A percentile compares a stretch with the other conserved stretches of the same genome.
Conservation (phyloP, 2,888 invertebrate genomes). For the Drosophila bunnanda region DNA sequence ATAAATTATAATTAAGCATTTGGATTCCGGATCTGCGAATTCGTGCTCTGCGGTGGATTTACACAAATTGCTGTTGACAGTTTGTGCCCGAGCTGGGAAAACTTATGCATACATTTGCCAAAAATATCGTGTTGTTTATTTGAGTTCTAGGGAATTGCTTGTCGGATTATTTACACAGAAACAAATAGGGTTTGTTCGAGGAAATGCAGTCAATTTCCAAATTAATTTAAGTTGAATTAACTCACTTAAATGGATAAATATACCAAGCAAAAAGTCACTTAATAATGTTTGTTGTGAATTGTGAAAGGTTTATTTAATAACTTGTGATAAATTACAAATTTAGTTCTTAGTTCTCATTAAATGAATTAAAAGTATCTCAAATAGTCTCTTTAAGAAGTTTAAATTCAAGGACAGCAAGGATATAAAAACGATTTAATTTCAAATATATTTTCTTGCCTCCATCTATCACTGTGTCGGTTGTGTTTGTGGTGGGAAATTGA, state of each 20-base stretch:
- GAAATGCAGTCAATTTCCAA: no score
- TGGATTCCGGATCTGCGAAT: slow-evolving; percentile 1
- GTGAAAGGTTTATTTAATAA: not conserved
- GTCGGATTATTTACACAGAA: slow-evolving; percentile 16
- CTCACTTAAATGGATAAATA: not conserved
- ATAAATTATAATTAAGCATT: slow-evolving; percentile 44
- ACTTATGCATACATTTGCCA: slow-evolving; percentile 34
- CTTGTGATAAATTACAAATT: no score
- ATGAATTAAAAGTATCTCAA: not conserved
- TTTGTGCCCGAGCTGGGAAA: slow-evolving; percentile 44
- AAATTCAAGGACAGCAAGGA: not conserved
- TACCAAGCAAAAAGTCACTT: not conserved
- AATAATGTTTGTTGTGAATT: not conserved
- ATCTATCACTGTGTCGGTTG: slow-evolving; percentile 37
- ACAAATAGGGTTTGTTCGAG: not conserved
- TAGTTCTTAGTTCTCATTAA: no score
- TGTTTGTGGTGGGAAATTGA: slow-evolving; percentile 35
- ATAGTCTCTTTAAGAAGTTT: not conserved
- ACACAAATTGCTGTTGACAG: slow-evolving; percentile 65
- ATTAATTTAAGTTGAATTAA: not conserved
- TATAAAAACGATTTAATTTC: slow-evolving; percentile 7
- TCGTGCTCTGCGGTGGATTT: slow-evolving; percentile 12
- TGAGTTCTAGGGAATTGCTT: slow-evolving; percentile 25
- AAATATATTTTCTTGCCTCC: slow-evolving; percentile 13
- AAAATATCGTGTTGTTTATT: slow-evolving; percentile 21